Evolutionary conservation across 1,140 invertebrate species (phyloP), one percentile per base, ranked within the genome.

Genomic region (Macrotrachela quadricornifera): DNA sequence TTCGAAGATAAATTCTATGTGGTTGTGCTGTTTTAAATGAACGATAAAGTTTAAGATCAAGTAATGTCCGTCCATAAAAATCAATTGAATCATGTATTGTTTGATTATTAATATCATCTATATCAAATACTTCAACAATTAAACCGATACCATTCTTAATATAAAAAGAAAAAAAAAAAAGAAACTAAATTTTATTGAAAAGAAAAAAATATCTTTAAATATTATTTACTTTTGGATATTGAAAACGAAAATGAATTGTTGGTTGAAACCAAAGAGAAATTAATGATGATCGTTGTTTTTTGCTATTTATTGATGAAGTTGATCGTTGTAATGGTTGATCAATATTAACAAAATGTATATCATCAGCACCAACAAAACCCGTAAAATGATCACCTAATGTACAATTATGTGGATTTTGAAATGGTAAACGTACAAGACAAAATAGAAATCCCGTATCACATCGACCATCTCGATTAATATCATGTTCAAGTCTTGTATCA

Each of bases 371-470:
- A 14, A 54, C 37, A 11, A 54, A 16, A 13, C 44, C 14, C 9
- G 53, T 54, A 9, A 40, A 43, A 30, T 48, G 46, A 40, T 54
- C 53, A 30, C 53, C 53, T n/a, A 49, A 42, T 17, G 53, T 46
- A 46, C 53, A 54, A 54, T 54, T 54, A 17, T 54, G 53, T 10
- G 46, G 46, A 49, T 48, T 48, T n/a, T 44, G 46, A 13, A 54
- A 54, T 1, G 53, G 53, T 11, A 54, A 36, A 39, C 48, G 46
- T 13, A 54, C 53, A 14, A 54, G 37, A 49, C 53, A 54, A 21
- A 54, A 50, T 17, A 54, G 30, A 18, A 54, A 54, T 1, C 46
- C 53, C 8, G 45, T 54, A 18, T 49, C n/a, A 49, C 53, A 54
- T 37, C 48, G 41, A 10, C 30, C 52, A 39, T 12, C 36, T 10